These are phyloP conservation scores for Autographa pulchrina DNA, from an alignment of 2,888 invertebrate species.

Conservation along the genomic window DNA sequence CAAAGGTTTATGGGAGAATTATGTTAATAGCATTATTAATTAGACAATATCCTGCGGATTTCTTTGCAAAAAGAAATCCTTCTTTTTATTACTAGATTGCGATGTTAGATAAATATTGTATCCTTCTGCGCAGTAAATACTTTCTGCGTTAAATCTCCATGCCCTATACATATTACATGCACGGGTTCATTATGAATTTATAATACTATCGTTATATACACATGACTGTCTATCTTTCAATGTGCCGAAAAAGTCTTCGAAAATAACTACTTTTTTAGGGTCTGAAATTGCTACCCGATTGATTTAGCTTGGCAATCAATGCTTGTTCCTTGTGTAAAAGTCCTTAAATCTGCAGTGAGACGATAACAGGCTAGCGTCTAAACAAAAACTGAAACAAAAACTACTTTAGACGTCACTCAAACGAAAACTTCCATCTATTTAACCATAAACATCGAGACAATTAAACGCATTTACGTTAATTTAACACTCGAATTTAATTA, in stretches of 20 bases:
- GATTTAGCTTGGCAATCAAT: no score
- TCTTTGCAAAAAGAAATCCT: background rate
- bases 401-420: background rate
- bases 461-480: background rate
- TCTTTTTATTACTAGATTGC: background rate
- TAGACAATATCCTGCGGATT: background rate
- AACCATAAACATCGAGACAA: background rate
- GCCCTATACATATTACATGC: background rate
- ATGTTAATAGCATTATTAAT: background rate
- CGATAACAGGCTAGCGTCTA: no score
- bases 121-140: background rate
- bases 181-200: background rate
- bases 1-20: background rate
- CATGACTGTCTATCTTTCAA: no score
- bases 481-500: constrained; percentile 4
- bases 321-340: no score
- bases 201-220: no score
- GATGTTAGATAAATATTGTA: background rate
- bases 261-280: no score
- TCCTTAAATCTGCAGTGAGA: no score
- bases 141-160: background rate
- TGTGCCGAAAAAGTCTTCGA: no score
- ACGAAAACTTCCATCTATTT: background rate
- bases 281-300: no score
- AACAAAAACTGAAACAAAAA: background rate